phyloP scores from a whole-genome alignment of 2,113 vertebrate species.

The Zosterops japonicus region DNA sequence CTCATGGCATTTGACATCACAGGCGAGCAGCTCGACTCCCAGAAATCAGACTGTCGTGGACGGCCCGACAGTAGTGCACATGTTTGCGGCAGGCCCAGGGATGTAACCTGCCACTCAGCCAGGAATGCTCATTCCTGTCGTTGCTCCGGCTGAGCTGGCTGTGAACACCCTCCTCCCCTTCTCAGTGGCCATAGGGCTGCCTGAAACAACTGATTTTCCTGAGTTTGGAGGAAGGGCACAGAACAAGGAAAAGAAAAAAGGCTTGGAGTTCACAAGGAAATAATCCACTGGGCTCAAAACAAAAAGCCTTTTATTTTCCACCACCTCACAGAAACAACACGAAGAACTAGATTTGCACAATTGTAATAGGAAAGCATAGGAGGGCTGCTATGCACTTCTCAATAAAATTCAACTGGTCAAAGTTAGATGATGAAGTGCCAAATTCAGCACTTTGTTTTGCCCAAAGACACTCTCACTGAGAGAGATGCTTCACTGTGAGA shows the following conservation, averaged over 20 bases:
- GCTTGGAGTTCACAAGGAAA: background rate
- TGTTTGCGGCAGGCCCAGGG: background rate
- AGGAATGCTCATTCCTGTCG: background rate
- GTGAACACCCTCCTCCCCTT: background rate
- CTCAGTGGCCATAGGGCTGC: background rate
- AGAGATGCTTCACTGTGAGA: background rate
- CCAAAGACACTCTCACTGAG: background rate
- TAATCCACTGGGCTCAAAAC: background rate
- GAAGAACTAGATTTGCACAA: background rate
- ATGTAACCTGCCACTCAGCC: background rate
- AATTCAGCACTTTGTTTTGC: background rate
- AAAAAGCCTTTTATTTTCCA: slow-evolving; percentile 12
- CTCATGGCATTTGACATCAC: background rate
- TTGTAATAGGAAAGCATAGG: background rate
- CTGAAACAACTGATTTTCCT: background rate
- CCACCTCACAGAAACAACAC: background rate
- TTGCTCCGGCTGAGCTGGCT: background rate
- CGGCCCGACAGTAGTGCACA: background rate
- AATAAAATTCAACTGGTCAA: background rate
- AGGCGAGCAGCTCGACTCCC: background rate
- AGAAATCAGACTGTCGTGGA: background rate
- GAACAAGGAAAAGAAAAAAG: background rate
- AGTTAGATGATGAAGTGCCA: background rate
- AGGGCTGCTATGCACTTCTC: background rate
- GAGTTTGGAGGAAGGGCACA: background rate